Percentiles rank a stretch among this genome's conserved stretches.
phyloP scores from a whole-genome alignment of 2,888 invertebrate species.

The Eupithecia abbreviata region DNA sequence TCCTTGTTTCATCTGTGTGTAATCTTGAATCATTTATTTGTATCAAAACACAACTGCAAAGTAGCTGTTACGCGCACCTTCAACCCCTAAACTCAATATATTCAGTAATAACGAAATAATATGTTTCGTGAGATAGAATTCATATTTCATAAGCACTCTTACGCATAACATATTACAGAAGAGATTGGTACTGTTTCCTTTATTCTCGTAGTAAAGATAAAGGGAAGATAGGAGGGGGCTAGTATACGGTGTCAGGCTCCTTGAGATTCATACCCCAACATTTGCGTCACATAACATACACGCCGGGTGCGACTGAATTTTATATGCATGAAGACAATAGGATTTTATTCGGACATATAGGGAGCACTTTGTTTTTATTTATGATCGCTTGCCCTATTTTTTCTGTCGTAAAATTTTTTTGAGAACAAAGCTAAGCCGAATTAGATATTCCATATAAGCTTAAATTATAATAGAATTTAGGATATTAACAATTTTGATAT shows the following conservation, averaged over 20 bases:
- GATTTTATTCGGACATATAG: slow-evolving; percentile 69
- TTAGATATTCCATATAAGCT: neutral
- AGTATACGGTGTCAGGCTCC: slow-evolving; percentile 60
- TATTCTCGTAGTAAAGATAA: slow-evolving; percentile 78
- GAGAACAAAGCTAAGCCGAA: neutral
- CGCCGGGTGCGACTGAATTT: slow-evolving; percentile 66
- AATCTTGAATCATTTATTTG: slow-evolving; percentile 32
- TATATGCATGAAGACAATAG: slow-evolving; percentile 73
- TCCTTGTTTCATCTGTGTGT: neutral
- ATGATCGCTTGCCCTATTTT: slow-evolving; percentile 44
- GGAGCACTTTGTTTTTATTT: slow-evolving; percentile 58
- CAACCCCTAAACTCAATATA: slow-evolving; percentile 72
- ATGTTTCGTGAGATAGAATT: slow-evolving; percentile 80
- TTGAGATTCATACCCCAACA: slow-evolving; percentile 70
- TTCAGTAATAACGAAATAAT: slow-evolving; percentile 80
- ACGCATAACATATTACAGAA: slow-evolving; percentile 75
- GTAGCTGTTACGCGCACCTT: slow-evolving; percentile 42
- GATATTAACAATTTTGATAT: neutral
- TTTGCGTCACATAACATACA: slow-evolving; percentile 75
- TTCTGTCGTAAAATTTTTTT: slow-evolving; percentile 18
- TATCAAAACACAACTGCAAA: neutral
- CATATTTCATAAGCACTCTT: slow-evolving; percentile 82
- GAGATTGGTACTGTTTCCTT: slow-evolving; percentile 73
- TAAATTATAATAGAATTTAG: neutral
- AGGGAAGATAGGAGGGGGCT: slow-evolving; percentile 70